Evolutionary conservation across 2,888 invertebrate genomes (phyloP).

Genomic region (Rosalia funebris): DNA sequence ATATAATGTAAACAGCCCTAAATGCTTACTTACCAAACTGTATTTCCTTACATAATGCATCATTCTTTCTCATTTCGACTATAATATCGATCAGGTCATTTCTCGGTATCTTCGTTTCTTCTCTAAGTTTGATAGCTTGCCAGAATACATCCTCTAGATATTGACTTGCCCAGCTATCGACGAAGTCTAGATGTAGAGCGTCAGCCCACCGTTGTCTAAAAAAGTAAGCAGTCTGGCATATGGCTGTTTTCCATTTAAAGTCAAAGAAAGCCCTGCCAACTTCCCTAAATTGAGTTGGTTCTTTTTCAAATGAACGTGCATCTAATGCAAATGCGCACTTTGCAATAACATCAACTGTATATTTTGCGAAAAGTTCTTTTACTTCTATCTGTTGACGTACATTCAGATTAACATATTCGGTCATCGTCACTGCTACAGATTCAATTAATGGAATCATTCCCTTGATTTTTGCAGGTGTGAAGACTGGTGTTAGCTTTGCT

Average conservation of each 20-base stretch:
- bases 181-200: neutral
- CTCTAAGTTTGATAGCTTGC: constrained; percentile 47
- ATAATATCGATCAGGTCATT: constrained; percentile 70
- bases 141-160: constrained; percentile 51
- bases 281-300: constrained; percentile 2
- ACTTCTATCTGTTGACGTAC: constrained; percentile 42
- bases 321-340: constrained; percentile 15
- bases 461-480: constrained; percentile 69
- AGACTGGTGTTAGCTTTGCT: constrained; percentile 66
- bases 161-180: constrained; percentile 11
- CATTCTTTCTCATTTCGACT: constrained; percentile 64
- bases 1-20: too few relatives aligned
- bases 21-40: constrained; percentile 38
- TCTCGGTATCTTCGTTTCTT: constrained; percentile 53
- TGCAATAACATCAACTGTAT: constrained; percentile 50
- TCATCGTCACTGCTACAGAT: constrained; percentile 55
- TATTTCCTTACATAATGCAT: constrained; percentile 29
- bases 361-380: constrained; percentile 57
- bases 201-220: neutral
- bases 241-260: neutral
- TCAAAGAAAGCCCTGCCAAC: neutral
- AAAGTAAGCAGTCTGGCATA: neutral
- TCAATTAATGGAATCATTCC: constrained; percentile 65
- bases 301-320: neutral
- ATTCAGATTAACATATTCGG: constrained; percentile 37